Evolutionary conservation across 2,888 invertebrate species (phyloP).

Genomic region (Nysson spinosus): DNA sequence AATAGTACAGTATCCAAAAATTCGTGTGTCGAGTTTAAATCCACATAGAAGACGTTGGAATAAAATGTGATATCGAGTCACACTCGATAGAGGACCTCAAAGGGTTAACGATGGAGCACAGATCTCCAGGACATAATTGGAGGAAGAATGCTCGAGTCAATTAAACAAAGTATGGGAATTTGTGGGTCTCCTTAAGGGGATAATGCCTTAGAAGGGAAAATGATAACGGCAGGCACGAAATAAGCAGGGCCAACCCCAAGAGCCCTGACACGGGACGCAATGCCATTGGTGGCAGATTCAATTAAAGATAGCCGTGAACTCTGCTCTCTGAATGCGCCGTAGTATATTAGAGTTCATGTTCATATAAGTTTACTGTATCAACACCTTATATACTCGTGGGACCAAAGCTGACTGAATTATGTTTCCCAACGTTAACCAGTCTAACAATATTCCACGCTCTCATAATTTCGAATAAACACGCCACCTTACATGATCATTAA

Average conservation of each 20-base stretch:
- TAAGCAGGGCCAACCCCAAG: conserved; percentile 50
- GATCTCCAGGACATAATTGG: too few relatives aligned
- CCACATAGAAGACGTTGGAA: too few relatives aligned
- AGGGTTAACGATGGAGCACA: too few relatives aligned
- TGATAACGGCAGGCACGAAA: conserved; percentile 53
- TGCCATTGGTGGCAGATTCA: conserved; percentile 69
- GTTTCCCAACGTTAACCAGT: conserved; percentile 43
- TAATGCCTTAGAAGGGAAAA: conserved; percentile 50
- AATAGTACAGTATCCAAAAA: too few relatives aligned
- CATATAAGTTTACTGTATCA: conserved; percentile 61
- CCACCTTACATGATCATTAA: conserved; percentile 40
- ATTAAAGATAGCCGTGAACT: conserved; percentile 70
- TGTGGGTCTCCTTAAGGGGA: conserved; percentile 21
- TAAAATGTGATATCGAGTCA: too few relatives aligned
- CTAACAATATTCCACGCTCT: conserved; percentile 41
- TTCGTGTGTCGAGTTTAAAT: too few relatives aligned
- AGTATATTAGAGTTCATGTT: conserved; percentile 64
- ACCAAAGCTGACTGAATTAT: conserved; percentile 42
- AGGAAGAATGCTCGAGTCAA: too few relatives aligned
- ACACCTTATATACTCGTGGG: conserved; percentile 45
- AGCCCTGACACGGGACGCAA: conserved; percentile 55
- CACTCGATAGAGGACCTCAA: too few relatives aligned
- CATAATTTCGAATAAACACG: conserved; percentile 47
- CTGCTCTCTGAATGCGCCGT: conserved; percentile 60
- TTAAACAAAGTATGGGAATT: too few relatives aligned